Base-by-base conservation (phyloP, 2,113 vertebrate species). In the Percina caprodes region DNA sequence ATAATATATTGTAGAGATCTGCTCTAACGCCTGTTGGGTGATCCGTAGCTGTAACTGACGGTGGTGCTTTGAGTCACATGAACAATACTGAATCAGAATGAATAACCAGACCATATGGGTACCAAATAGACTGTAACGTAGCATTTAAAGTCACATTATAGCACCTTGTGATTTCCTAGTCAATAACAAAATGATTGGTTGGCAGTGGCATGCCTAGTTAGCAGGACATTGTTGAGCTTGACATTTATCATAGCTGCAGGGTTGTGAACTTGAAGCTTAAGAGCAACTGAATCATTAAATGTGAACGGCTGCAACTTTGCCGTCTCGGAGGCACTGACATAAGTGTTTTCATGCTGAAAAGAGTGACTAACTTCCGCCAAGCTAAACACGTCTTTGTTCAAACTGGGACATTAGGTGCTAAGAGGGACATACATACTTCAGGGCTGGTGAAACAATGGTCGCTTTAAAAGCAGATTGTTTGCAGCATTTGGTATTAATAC, bases 211-310 rank as follows among this genome's bases (percentile, higher is more conserved):
- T 59, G 84, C 88, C 92, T 92, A 86, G 88, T 93, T 94, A 93
- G 89, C 48, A 21, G 83, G 77, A 93, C 74, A 82, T 88, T 87
- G 84, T 91, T 66, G 84, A 58, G 69, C 77, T 90, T 95, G 94
- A 94, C 94, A 94, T 95, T 95, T 94, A 94, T 92, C 89, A 86
- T 91, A 70, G 93, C 93, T 93, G 8, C 58, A 18, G 91, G 92
- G 91, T 94, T 74, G 33, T 68, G 91, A 93, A 90, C 92, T 92
- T 52, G 39, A 73, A 89, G 89, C 89, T 68, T 84, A 90, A 90
- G 84, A 79, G 84, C 86, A 71, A 82, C 62, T 75, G 86, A 93
- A 91, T 92, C 91, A 89, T 92, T 92, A 91, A 89, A 92, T 90
- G 82, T 86, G 89, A 90, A 79, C 30, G 84, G 77, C 82, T 73